Evolutionary conservation across 2,888 invertebrate species (phyloP).

Genomic region (Nezara viridula): DNA sequence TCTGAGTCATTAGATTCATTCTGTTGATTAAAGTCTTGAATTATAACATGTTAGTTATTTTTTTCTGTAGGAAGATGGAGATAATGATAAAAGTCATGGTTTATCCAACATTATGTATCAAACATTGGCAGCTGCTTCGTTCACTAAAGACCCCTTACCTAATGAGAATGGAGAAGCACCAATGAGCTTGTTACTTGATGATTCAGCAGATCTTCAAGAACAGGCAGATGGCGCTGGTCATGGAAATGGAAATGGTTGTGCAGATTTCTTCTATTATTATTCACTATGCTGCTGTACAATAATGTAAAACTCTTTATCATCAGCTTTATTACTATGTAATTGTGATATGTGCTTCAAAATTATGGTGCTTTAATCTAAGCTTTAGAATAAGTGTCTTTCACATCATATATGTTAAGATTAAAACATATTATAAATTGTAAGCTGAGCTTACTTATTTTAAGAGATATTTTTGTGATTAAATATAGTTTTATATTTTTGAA

Average conservation of each 20-base stretch:
- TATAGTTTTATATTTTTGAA: background rate
- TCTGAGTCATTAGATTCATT: no score
- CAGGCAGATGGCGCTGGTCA: background rate
- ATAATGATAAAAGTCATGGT: constrained; percentile 13
- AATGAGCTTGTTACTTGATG: constrained; percentile 38
- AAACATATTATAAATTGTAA: background rate
- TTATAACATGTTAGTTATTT: background rate
- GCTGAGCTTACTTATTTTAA: background rate
- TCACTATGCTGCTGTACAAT: constrained; percentile 33
- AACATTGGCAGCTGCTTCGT: background rate
- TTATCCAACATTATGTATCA: background rate
- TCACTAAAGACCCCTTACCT: constrained; percentile 14
- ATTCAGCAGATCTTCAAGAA: background rate
- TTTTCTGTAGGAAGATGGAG: background rate
- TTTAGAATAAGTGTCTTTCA: background rate
- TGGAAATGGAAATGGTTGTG: background rate
- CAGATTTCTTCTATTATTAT: constrained; percentile 8
- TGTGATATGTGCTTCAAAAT: constrained; percentile 35
- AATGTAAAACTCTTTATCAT: background rate
- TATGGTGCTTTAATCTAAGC: constrained; percentile 31
- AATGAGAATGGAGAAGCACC: constrained; percentile 50
- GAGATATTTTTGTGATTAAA: background rate
- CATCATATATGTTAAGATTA: background rate
- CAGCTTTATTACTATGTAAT: background rate
- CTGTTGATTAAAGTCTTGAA: background rate